Base-by-base conservation (phyloP, 2,113 vertebrate species). In the Paracanthobrama guichenoti region DNA sequence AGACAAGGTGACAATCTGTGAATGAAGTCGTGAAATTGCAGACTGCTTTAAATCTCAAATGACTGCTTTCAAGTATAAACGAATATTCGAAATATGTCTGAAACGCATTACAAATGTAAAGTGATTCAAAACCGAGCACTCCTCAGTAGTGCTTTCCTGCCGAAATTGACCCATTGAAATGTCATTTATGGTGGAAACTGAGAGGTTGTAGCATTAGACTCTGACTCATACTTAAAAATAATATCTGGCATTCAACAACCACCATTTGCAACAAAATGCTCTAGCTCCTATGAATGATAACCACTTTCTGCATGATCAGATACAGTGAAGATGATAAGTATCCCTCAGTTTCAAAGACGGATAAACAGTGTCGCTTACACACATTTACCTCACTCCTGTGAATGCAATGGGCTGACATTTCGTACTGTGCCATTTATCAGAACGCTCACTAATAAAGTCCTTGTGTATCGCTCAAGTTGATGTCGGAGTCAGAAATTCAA, bases 131-230 rank as follows among this genome's bases (percentile, higher is more conserved):
- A 81, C 22, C 2, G 62, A 42, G 42, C 22, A 28, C n/a, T 84
- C 86, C 62, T 84, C 18, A 42, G 78, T 35, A 53, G 44, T 72
- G 74, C 64, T 77, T 78, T 81, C 44, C 59, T 76, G 69, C 50
- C 72, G 72, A 62, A 28, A 53, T n/a, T 8, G 82, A 59, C 72
- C 80, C 42, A 87, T 44, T 84, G 78, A 84, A 84, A 87, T 87
- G 76, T 84, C 46, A 84, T 79, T 84, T 79, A 64, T n/a, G 55
- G 12, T n/a, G 72, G 59, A 46, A 84, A 81, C 24, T 77, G 31
- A 67, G 59, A 53, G 62, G 50, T 53, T 84, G 55, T 28, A 84
- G 46, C 18, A 22, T 28, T 82, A 77, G 80, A 78, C 53, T 72
- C 71, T 77, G 69, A 31, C 26, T 84, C 82, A 50, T 59, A 57